Conservation (phyloP, 2,113 vertebrate genomes). For the Perca schrenkii region DNA sequence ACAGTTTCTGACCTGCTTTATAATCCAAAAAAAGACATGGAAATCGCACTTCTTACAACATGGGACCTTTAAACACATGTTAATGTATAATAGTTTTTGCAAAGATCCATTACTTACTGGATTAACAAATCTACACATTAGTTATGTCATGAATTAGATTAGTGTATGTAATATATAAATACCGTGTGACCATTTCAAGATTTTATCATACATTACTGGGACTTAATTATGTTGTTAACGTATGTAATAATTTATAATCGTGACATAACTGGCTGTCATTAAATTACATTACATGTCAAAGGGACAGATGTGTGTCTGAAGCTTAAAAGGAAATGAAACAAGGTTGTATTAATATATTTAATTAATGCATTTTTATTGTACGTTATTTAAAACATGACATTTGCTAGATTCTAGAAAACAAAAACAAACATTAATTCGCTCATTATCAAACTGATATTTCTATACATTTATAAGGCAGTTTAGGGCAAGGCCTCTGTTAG, state of each 20-base stretch:
- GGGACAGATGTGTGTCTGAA: not conserved
- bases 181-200: too few species aligned
- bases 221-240: not conserved
- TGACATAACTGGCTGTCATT: not conserved
- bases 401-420: not conserved
- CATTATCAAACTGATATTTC: constrained; percentile 1
- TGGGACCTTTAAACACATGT: too few species aligned
- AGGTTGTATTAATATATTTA: not conserved
- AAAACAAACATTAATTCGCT: not conserved
- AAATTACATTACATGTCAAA: not conserved
- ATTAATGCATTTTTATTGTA: constrained; percentile 11
- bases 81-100: too few species aligned
- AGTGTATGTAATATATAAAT: too few species aligned
- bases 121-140: too few species aligned
- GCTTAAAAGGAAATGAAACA: not conserved
- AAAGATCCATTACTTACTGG: too few species aligned
- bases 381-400: constrained; percentile 14
- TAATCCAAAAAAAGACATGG: too few species aligned
- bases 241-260: not conserved
- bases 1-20: too few species aligned
- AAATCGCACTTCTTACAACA: too few species aligned
- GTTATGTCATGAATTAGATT: too few species aligned
- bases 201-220: not conserved
- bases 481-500: constrained; percentile 26
- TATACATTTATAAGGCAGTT: constrained; percentile 3